Percentiles rank a stretch among this genome's conserved stretches.
These are phyloP conservation scores for Nixonia krombeini DNA, from an alignment of 1,140 invertebrate genomes.

Conservation along the genomic window DNA sequence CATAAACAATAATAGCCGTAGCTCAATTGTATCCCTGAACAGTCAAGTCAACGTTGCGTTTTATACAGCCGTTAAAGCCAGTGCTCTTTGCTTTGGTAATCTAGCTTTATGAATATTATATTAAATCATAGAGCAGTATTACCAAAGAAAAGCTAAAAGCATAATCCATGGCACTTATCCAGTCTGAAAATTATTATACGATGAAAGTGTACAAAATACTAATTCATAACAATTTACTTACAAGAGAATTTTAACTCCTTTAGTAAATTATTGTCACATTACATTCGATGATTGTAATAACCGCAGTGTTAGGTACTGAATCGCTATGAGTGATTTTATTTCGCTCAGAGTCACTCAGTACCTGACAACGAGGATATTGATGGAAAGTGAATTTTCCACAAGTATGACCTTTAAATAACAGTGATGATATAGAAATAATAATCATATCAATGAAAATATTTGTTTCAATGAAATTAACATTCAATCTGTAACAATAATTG, in stretches of 20 bases:
- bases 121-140: slow-evolving; percentile 71
- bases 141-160: slow-evolving; percentile 70
- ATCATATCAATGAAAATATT: not conserved
- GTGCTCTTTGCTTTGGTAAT: slow-evolving; percentile 74
- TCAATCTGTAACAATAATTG: no score
- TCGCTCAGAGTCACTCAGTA: slow-evolving; percentile 88
- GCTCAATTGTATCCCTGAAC: not conserved
- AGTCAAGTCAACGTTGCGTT: not conserved
- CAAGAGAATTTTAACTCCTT: not conserved
- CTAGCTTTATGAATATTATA: slow-evolving; percentile 73
- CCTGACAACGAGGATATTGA: slow-evolving; percentile 74
- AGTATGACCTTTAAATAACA: not conserved
- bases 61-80: slow-evolving; percentile 33
- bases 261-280: slow-evolving; percentile 1
- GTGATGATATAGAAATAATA: not conserved
- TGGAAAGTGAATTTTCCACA: not conserved
- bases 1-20: no score
- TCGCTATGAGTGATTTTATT: slow-evolving; percentile 69
- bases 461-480: no score
- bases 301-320: slow-evolving; percentile 70
- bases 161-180: slow-evolving; percentile 5
- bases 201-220: no score
- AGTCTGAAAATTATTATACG: slow-evolving; percentile 1
- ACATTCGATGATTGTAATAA: slow-evolving; percentile 25
- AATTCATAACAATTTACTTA: not conserved